A percentile compares a stretch with the other conserved stretches of the same genome.
These are phyloP conservation scores for Linepithema humile DNA, from an alignment of 1,140 invertebrate species.

Conservation along the genomic window DNA sequence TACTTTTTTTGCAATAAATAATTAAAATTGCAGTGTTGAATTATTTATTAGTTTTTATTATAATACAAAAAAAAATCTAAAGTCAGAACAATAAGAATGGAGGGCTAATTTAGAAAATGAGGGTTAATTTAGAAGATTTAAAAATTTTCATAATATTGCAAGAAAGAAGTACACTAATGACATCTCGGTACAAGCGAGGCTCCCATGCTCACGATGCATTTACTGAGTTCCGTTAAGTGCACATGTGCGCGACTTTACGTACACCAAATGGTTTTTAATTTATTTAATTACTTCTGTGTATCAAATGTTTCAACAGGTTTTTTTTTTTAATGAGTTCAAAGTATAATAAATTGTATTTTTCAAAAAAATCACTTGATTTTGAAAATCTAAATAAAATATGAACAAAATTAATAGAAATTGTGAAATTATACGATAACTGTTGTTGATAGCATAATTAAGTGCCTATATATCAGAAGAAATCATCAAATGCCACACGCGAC, in stretches of 20 bases:
- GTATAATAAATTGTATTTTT: background rate
- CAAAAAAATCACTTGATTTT: background rate
- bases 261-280: constrained; percentile 3
- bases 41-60: background rate
- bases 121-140: too few relatives aligned
- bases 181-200: background rate
- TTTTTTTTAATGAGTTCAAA: too few relatives aligned
- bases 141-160: background rate
- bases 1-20: background rate
- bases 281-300: constrained; percentile 8
- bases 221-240: constrained; percentile 44
- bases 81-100: background rate
- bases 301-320: too few relatives aligned
- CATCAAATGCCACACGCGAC: background rate
- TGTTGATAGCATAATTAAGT: background rate
- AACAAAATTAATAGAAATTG: background rate
- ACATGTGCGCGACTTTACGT: constrained; percentile 12
- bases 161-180: constrained; percentile 16
- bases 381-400: background rate
- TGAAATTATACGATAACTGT: background rate
- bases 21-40: background rate
- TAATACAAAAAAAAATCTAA: background rate
- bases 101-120: background rate
- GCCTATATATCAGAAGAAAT: background rate
- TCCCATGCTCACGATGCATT: background rate